phyloP scores from a whole-genome alignment of 2,888 invertebrate genomes.

The Allacma fusca region DNA sequence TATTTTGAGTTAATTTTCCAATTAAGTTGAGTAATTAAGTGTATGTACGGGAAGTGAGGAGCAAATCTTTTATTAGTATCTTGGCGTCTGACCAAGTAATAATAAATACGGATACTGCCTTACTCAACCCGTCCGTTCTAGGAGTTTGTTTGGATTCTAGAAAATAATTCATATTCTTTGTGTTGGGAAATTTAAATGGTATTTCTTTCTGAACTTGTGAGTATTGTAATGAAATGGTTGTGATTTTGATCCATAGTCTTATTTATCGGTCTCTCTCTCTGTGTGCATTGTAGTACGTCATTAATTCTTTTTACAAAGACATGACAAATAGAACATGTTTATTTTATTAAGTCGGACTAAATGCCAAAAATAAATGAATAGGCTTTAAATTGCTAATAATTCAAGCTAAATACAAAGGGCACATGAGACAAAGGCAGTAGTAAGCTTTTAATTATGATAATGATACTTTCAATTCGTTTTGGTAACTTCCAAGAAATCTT shows the following conservation, averaged over 20 bases:
- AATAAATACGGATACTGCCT: too few relatives aligned
- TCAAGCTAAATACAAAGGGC: slow-evolving; percentile 28
- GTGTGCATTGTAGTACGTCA: slow-evolving; percentile 16
- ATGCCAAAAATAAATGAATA: slow-evolving; percentile 29
- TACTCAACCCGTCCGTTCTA: too few relatives aligned
- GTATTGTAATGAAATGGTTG: slow-evolving; percentile 26
- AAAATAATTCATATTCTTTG: background rate
- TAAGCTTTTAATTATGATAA: slow-evolving; percentile 18
- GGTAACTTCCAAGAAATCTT: slow-evolving; percentile 18
- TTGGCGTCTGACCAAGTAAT: too few relatives aligned
- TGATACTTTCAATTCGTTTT: slow-evolving; percentile 30
- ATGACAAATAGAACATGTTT: slow-evolving; percentile 26
- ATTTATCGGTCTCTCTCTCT: background rate
- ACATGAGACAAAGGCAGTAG: slow-evolving; percentile 7
- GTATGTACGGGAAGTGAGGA: too few relatives aligned
- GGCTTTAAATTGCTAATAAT: slow-evolving; percentile 24
- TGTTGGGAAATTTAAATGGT: slow-evolving; percentile 7
- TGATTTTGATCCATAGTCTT: slow-evolving; percentile 14
- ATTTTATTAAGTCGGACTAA: slow-evolving; percentile 30
- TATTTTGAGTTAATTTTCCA: too few relatives aligned
- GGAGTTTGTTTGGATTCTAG: too few relatives aligned
- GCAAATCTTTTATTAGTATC: too few relatives aligned
- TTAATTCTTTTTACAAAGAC: slow-evolving; percentile 22
- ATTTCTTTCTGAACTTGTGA: background rate
- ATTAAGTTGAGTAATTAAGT: too few relatives aligned